A percentile compares a stretch with the other conserved stretches of the same genome.
Evolutionary conservation across 2,888 invertebrate species (phyloP).

Genomic region (Epirrhoe tristata): DNA sequence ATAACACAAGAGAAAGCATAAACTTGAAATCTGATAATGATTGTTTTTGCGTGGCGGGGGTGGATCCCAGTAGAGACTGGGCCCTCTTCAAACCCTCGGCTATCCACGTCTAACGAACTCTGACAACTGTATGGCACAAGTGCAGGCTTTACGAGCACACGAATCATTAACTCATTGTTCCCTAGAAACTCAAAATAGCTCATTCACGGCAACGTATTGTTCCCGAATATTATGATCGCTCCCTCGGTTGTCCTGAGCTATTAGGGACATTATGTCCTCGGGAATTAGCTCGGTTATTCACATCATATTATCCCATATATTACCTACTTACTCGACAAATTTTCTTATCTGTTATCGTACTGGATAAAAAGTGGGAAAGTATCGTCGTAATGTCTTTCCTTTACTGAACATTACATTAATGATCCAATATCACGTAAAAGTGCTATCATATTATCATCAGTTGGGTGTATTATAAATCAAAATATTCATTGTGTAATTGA

Average conservation of each 20-base stretch:
- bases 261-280: constrained; percentile 74
- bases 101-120: constrained; percentile 60
- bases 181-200: constrained; percentile 66
- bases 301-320: constrained; percentile 44
- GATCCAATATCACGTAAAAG: constrained; percentile 45
- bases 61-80: constrained; percentile 44
- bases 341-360: constrained; percentile 26
- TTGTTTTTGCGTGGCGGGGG: constrained; percentile 45
- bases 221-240: constrained; percentile 76
- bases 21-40: constrained; percentile 35
- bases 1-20: constrained; percentile 21
- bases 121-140: constrained; percentile 66
- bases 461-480: constrained; percentile 23
- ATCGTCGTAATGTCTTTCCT: constrained; percentile 38
- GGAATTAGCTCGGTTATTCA: constrained; percentile 63
- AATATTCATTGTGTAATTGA: neutral
- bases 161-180: constrained; percentile 80
- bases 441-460: constrained; percentile 39
- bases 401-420: constrained; percentile 41
- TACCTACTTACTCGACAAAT: constrained; percentile 52
- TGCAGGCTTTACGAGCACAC: constrained; percentile 69
- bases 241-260: constrained; percentile 70
- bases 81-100: constrained; percentile 64
- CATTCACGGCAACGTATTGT: constrained; percentile 72
- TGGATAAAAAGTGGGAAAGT: constrained; percentile 33